phyloP scores from a whole-genome alignment of 2,797 vertebrate genomes.

The Salmo trutta region DNA sequence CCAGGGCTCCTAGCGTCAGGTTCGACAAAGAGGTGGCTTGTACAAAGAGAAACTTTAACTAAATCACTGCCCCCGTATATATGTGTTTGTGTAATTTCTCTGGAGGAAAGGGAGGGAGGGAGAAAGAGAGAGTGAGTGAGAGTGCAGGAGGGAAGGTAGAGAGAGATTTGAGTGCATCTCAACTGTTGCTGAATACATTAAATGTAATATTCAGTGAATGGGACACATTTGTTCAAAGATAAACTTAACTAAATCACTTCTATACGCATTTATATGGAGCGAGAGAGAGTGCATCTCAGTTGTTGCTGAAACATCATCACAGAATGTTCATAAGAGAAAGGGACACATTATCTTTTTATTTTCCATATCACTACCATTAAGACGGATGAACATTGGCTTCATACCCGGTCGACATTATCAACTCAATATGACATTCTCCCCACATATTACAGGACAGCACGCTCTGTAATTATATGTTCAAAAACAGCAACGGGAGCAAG shows the following conservation, averaged over 20 bases:
- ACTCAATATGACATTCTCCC: constrained; percentile 56
- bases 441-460: constrained; percentile 68
- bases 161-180: neutral
- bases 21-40: constrained; percentile 51
- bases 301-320: neutral
- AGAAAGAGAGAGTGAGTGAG: neutral
- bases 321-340: constrained; percentile 13
- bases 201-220: neutral
- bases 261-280: neutral
- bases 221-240: neutral
- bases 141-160: neutral
- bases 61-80: constrained; percentile 37
- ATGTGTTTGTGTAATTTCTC: constrained; percentile 31
- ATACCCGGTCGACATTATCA: constrained; percentile 60
- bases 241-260: neutral
- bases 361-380: constrained; percentile 35
- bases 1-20: constrained; percentile 43
- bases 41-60: constrained; percentile 40
- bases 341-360: constrained; percentile 26
- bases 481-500: constrained; percentile 68
- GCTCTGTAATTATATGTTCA: constrained; percentile 74
- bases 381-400: constrained; percentile 45
- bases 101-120: neutral
- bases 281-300: neutral
- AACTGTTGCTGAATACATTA: neutral